phyloP scores from a whole-genome alignment of 2,888 invertebrate genomes.

The Brachycybe producta region DNA sequence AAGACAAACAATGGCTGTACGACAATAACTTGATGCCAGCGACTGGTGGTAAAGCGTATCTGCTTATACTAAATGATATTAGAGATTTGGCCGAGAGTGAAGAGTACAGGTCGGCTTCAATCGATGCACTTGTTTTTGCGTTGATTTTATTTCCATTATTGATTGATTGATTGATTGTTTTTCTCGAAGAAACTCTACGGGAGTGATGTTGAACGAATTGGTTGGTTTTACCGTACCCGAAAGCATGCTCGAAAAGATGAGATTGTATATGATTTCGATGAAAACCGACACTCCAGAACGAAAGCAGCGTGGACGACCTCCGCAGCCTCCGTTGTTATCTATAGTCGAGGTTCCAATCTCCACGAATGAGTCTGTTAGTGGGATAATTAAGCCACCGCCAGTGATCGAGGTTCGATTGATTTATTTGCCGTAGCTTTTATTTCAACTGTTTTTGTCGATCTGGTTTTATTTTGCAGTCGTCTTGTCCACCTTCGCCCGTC shows the following conservation, averaged over 20 bases:
- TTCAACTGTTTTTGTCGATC: not conserved
- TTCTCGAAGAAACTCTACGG: slow-evolving; percentile 10
- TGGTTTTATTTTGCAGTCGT: slow-evolving; percentile 3
- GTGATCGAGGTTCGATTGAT: too few relatives aligned
- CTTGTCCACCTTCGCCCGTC: slow-evolving; percentile 13
- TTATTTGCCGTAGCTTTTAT: too few relatives aligned
- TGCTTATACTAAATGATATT: slow-evolving; percentile 64
- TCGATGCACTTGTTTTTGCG: slow-evolving; percentile 13
- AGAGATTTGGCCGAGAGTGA: slow-evolving; percentile 57
- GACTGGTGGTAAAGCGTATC: slow-evolving; percentile 63
- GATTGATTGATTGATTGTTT: not conserved
- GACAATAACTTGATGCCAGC: slow-evolving; percentile 62
- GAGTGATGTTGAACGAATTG: slow-evolving; percentile 43
- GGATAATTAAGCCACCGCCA: too few relatives aligned
- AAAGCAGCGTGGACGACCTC: slow-evolving; percentile 24
- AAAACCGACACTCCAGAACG: slow-evolving; percentile 29
- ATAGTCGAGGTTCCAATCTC: not conserved
- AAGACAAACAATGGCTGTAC: slow-evolving; percentile 68
- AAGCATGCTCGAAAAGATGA: slow-evolving; percentile 61
- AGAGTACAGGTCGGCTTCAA: slow-evolving; percentile 43
- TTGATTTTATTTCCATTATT: not conserved
- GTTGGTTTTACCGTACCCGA: slow-evolving; percentile 61
- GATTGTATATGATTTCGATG: slow-evolving; percentile 44
- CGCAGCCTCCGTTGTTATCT: slow-evolving; percentile 15
- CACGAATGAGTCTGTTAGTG: not conserved